Base-by-base conservation (phyloP, 2,888 invertebrate genomes). In the Synanthedon andrenaeformis region DNA sequence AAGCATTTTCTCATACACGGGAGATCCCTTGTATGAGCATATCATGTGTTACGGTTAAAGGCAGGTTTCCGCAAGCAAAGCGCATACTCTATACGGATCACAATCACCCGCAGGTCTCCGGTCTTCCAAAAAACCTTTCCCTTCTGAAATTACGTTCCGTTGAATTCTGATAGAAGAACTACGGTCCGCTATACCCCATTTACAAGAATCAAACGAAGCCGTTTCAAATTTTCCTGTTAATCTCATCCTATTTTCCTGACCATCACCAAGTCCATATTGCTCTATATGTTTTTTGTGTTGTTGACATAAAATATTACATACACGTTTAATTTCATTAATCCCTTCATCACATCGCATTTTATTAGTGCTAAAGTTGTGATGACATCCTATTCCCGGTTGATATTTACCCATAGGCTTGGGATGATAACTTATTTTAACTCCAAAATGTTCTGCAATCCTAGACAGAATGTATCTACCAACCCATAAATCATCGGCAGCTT, bases 181-280 rank as follows among this genome's bases (percentile, higher is more conserved):
- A 59, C 98, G 93, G 79, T 97, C 96, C 51, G 97, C 97, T 2
- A 97, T 94, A 51, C 93, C 96, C 72, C 91, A 89, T 61, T 90
- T 91, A 78, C 98, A 99, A 67, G 95, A 93, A 73, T 96, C 93
- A 71, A 96, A 98, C 48, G 94, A 93, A 56, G 97, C 96, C 0
- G 98, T 99, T 86, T 99, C 99, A 82, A 96, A 96, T 70, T 90
- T 91, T 51, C 98, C 98, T 11, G 96, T 98, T 52, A 99, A 89
- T 63, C 99, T 92, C 67, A 98, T 92, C 72, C 93, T 95, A 80
- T 99, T 99, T 85, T 98, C 98, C 72, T 92, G 91, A 49, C 98
- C 97, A 74, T 94, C 92, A 55, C 94, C 92, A n/a, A 76, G 67
- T 74, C 99, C 98, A 76, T 99, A 99, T 58, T 93, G 94, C 69